Evolutionary conservation across 2,888 invertebrate genomes (phyloP).

Genomic region (Empis livida): DNA sequence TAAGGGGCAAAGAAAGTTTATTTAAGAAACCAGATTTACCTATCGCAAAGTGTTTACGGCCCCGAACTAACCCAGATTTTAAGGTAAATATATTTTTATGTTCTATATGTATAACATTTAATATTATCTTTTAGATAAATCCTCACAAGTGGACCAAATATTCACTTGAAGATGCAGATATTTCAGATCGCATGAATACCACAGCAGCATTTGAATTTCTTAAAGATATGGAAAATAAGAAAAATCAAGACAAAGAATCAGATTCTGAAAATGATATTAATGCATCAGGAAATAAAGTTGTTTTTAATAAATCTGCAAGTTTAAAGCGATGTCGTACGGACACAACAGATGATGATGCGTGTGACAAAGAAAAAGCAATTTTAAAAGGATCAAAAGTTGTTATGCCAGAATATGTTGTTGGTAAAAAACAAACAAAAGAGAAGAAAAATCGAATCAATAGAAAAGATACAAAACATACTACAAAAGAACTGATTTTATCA

Average conservation of each 20-base stretch:
- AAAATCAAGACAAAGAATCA: constrained; percentile 14
- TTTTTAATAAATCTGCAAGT: constrained; percentile 32
- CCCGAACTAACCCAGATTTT: constrained; percentile 37
- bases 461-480: constrained; percentile 2
- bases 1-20: constrained; percentile 53
- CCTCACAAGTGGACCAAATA: constrained; percentile 77
- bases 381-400: constrained; percentile 56
- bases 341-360: constrained; percentile 23
- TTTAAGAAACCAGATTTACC: constrained; percentile 62
- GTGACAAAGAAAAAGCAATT: constrained; percentile 35
- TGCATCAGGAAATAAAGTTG: constrained; percentile 14
- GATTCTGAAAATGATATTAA: constrained; percentile 18
- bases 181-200: constrained; percentile 66
- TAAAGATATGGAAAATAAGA: constrained; percentile 49
- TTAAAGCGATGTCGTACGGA: constrained; percentile 20
- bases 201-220: constrained; percentile 67
- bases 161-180: constrained; percentile 66
- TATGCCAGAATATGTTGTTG: constrained; percentile 75
- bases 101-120: not conserved
- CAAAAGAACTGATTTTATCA: constrained; percentile 39
- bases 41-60: constrained; percentile 42
- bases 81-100: constrained; percentile 21
- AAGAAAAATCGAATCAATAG: constrained; percentile 29
- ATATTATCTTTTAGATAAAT: constrained; percentile 51
- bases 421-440: constrained; percentile 44